Base-by-base conservation (phyloP, 2,113 vertebrate genomes). In the Bambusicola thoracicus region DNA sequence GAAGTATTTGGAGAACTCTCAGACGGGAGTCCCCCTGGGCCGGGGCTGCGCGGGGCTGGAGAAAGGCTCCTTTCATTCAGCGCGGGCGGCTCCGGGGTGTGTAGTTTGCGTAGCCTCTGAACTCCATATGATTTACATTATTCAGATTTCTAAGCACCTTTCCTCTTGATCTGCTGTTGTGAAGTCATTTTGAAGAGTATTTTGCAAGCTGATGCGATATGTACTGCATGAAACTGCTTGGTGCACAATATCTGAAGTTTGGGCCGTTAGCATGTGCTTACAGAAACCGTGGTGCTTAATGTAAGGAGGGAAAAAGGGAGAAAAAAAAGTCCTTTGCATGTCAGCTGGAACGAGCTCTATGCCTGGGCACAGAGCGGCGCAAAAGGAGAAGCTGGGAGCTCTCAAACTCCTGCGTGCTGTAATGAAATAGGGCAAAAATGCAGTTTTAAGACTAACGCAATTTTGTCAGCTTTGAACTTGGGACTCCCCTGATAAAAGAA, bases 41-140 rank as follows among this genome's bases (percentile, higher is more conserved):
- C 96, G 92, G 95, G 96, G 98, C 97, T 98, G 96, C 22, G 55
- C 97, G 88, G 97, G 97, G 98, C 97, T 96, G 95, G 95, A 98
- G 98, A 99, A 99, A 99, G 98, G 75, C 97, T 98, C 97, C 98
- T 99, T 99, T 99, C 98, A 99, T 99, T 95, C 95, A 94, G 97
- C 73, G 66, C 95, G 93, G 96, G 98, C 97, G 95, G 97, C 98
- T 98, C 95, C 95, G 74, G 98, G 98, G 97, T 96, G 97, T 98
- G 98, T 98, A 97, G 98, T 99, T 98, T 98, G 96, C 98, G 98
- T 98, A 97, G 97, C 98, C 98, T 98, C 98, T 98, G 98, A 98
- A 98, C 98, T 97, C 95, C 97, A 95, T 96, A 96, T 96, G 97
- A 98, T 98, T 97, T 97, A 97, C 98, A 97, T 98, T 97, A 98